Percentiles rank a stretch among this genome's conserved stretches.
Evolutionary conservation across 1,140 invertebrate genomes (phyloP).

Genomic region (Drosophila oshimai): DNA sequence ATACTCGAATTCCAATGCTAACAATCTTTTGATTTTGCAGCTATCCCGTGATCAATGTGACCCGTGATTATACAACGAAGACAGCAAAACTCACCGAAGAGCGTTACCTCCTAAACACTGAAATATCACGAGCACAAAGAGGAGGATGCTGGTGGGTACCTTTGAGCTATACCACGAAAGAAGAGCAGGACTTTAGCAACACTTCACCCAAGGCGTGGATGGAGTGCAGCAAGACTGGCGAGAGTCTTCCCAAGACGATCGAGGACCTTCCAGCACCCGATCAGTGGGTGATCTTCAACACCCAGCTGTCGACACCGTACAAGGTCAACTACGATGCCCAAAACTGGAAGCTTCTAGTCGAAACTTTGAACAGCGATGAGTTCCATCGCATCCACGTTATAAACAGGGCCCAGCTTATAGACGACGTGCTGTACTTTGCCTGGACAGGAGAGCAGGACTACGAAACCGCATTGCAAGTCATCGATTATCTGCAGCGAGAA

Average conservation of each 20-base stretch:
- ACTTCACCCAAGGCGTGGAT: slow-evolving; percentile 86
- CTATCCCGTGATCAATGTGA: slow-evolving; percentile 89
- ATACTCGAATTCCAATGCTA: too few relatives aligned
- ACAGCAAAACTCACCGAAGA: background rate
- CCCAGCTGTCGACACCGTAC: slow-evolving; percentile 86
- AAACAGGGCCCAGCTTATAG: slow-evolving; percentile 91
- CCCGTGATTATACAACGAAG: slow-evolving; percentile 83
- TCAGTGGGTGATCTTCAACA: slow-evolving; percentile 86
- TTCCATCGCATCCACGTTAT: slow-evolving; percentile 85
- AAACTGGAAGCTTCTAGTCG: slow-evolving; percentile 87
- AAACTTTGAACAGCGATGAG: slow-evolving; percentile 83
- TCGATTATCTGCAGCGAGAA: slow-evolving; percentile 86
- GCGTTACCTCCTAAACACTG: background rate
- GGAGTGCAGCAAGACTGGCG: slow-evolving; percentile 71
- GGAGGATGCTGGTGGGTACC: slow-evolving; percentile 84
- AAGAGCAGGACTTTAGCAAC: slow-evolving; percentile 84
- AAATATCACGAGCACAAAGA: background rate
- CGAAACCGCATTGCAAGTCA: slow-evolving; percentile 84
- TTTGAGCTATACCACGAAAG: slow-evolving; percentile 86
- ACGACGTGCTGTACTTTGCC: slow-evolving; percentile 90
- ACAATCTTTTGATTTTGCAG: background rate
- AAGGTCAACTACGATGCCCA: slow-evolving; percentile 88
- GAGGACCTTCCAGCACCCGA: slow-evolving; percentile 42
- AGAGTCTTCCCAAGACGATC: slow-evolving; percentile 55
- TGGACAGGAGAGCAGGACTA: slow-evolving; percentile 87